Conservation (phyloP, 2,113 vertebrate species). For the Macroglossus sobrinus region DNA sequence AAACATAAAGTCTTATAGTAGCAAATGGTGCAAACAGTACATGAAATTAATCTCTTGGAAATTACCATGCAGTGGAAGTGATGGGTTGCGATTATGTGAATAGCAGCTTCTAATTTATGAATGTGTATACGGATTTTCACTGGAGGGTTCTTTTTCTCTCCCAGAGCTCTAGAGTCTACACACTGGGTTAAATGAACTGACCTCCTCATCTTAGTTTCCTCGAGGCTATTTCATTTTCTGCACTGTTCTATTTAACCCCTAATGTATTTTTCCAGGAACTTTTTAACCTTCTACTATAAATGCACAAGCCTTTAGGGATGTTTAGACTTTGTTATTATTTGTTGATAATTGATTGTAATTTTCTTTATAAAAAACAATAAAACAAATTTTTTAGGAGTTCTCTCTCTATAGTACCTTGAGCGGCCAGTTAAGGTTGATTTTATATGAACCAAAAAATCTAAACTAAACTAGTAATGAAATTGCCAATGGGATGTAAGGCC, state of each 20-base stretch:
- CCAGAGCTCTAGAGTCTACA: neutral
- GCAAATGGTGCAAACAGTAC: neutral
- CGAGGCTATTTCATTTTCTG: slow-evolving; percentile 33
- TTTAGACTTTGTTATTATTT: slow-evolving; percentile 27
- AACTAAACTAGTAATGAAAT: neutral
- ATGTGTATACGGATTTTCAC: neutral
- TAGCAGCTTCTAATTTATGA: neutral
- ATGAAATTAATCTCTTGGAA: neutral
- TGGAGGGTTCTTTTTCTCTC: neutral
- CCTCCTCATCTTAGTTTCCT: slow-evolving; percentile 12
- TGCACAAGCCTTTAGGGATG: neutral
- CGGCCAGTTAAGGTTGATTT: neutral
- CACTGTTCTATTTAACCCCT: slow-evolving; percentile 38
- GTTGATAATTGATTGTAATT: slow-evolving; percentile 33
- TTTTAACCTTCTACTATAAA: slow-evolving; percentile 50
- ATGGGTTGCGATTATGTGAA: neutral
- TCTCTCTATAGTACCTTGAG: neutral
- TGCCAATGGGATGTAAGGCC: neutral
- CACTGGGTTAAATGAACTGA: slow-evolving; percentile 51
- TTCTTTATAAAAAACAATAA: neutral
- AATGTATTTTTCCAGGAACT: slow-evolving; percentile 47
- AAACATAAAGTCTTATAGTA: neutral
- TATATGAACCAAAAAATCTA: neutral
- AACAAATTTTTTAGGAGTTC: neutral
- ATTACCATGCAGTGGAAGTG: neutral